A percentile compares a stretch with the other conserved stretches of the same genome.
Evolutionary conservation across 2,797 vertebrate species (phyloP).

Genomic region (Oophaga sylvatica): DNA sequence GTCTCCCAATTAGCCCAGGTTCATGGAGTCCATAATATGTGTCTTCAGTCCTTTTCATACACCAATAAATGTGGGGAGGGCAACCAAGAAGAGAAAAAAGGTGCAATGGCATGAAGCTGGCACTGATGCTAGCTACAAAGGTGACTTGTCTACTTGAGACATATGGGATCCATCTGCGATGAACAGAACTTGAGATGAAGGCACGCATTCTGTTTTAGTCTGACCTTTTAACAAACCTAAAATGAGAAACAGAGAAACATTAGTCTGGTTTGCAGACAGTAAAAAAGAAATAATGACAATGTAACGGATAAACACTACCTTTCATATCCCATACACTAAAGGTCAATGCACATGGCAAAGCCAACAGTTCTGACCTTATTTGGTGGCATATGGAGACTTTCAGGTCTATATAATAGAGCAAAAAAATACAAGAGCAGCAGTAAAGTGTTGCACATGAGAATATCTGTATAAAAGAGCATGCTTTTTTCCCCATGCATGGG

Average conservation of each 20-base stretch:
- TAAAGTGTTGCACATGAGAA: not conserved
- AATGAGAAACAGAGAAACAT: constrained; percentile 70
- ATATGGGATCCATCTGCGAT: constrained; percentile 89
- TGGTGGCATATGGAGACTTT: no score
- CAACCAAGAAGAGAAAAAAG: constrained; percentile 79
- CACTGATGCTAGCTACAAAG: constrained; percentile 81
- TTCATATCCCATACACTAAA: not conserved
- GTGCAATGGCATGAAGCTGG: constrained; percentile 81
- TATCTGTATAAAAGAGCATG: no score
- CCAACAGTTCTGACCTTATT: no score
- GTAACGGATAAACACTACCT: not conserved
- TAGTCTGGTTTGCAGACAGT: not conserved
- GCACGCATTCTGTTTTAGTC: constrained; percentile 94
- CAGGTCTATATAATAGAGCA: no score
- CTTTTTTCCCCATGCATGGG: no score
- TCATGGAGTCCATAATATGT: constrained; percentile 84
- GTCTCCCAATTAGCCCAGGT: constrained; percentile 84
- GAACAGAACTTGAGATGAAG: constrained; percentile 98
- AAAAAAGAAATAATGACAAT: not conserved
- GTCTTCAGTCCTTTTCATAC: constrained; percentile 84
- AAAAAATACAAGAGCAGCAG: no score
- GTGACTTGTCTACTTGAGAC: constrained; percentile 84
- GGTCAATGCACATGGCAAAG: not conserved
- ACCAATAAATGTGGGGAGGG: constrained; percentile 82
- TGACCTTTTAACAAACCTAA: constrained; percentile 96